Evolutionary conservation across 2,113 vertebrate species (phyloP).

Genomic region (Poeciliopsis turrubarensis): DNA sequence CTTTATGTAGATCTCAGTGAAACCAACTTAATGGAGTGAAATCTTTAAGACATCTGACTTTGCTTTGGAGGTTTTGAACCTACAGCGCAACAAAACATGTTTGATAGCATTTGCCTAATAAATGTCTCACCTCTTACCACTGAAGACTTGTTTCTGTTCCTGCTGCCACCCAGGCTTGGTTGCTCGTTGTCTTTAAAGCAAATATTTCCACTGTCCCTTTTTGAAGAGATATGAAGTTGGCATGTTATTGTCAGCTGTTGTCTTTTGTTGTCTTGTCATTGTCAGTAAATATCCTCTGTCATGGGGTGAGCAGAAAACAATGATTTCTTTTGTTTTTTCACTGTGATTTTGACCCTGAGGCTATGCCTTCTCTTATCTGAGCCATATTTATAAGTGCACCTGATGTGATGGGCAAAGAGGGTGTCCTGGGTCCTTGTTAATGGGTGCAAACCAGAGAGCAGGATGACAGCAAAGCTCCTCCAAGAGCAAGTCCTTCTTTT

Average conservation of each 20-base stretch:
- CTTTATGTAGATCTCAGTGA: not conserved
- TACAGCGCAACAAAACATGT: slow-evolving; percentile 13
- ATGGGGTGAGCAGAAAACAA: slow-evolving; percentile 31
- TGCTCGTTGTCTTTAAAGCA: not conserved
- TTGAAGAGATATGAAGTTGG: slow-evolving; percentile 7
- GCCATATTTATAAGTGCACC: slow-evolving; percentile 41
- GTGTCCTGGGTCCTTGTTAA: slow-evolving; percentile 50
- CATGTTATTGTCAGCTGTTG: not conserved
- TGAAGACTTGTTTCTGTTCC: not conserved
- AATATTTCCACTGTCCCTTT: not conserved
- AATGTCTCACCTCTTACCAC: not conserved
- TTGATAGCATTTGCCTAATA: not conserved
- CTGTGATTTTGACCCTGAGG: slow-evolving; percentile 56
- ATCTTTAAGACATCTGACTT: not conserved
- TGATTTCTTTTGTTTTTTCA: not conserved
- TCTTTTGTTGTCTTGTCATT: slow-evolving; percentile 5
- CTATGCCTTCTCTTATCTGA: slow-evolving; percentile 39
- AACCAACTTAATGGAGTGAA: not conserved
- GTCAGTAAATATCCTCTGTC: slow-evolving; percentile 4
- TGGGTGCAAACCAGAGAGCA: slow-evolving; percentile 37
- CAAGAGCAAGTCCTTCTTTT: slow-evolving; percentile 45
- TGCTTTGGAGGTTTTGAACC: slow-evolving; percentile 8
- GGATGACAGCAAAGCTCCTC: slow-evolving; percentile 45
- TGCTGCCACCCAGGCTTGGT: not conserved
- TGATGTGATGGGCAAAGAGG: slow-evolving; percentile 44